Conservation (phyloP, 2,888 invertebrate genomes). For the Spodoptera exigua region DNA sequence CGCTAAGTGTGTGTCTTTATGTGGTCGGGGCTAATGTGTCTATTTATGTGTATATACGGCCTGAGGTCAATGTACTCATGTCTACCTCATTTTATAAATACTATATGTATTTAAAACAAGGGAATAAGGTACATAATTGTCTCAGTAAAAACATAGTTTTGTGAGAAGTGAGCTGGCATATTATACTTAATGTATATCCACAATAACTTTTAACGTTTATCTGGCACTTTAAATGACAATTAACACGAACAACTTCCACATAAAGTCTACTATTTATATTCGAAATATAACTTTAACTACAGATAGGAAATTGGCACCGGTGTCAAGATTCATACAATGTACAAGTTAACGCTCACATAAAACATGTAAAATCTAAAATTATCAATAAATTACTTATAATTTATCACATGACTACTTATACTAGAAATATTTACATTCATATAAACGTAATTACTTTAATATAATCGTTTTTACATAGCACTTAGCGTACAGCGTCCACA, state of each 20-base stretch:
- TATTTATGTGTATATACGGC: slow-evolving; percentile 15
- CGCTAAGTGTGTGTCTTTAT: slow-evolving; percentile 18
- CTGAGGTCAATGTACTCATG: slow-evolving; percentile 27
- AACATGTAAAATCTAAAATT: slow-evolving; percentile 76
- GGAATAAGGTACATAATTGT: background rate
- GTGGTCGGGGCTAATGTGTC: slow-evolving; percentile 15
- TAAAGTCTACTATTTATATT: slow-evolving; percentile 46
- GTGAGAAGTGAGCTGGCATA: background rate
- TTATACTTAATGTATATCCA: slow-evolving; percentile 17
- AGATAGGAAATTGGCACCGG: slow-evolving; percentile 78
- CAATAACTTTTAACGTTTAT: background rate
- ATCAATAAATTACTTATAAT: slow-evolving; percentile 82
- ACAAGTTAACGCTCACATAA: slow-evolving; percentile 66
- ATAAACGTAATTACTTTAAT: slow-evolving; percentile 56
- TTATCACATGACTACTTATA: slow-evolving; percentile 81
- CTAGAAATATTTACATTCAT: slow-evolving; percentile 70
- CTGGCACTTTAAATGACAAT: slow-evolving; percentile 18
- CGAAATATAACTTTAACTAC: slow-evolving; percentile 60
- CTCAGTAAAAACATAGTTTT: background rate
- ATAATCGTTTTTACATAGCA: slow-evolving; percentile 59
- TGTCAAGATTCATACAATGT: slow-evolving; percentile 63
- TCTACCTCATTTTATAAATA: background rate
- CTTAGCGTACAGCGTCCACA: slow-evolving; percentile 43
- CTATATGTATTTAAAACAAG: slow-evolving; percentile 2
- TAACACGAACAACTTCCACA: slow-evolving; percentile 23